Conservation (phyloP, 2,888 invertebrate species). For the Odontothrips loti region DNA sequence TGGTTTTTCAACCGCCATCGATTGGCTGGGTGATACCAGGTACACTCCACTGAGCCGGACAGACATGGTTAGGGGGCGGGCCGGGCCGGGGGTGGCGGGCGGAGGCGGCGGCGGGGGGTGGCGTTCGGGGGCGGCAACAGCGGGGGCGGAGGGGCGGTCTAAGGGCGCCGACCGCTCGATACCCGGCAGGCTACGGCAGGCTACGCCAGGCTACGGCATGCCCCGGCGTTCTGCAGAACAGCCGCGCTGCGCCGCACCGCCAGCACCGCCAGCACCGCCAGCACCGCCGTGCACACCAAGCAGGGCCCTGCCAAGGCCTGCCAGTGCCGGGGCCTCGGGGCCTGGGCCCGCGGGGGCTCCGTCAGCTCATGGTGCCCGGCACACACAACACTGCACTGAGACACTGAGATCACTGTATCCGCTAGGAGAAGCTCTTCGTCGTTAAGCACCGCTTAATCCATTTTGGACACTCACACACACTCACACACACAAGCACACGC, state of each 20-base stretch:
- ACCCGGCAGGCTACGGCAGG: neutral
- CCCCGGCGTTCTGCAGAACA: neutral
- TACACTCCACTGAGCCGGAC: conserved; percentile 11
- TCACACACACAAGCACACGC: neutral
- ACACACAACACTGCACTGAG: neutral
- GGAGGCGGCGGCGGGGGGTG: neutral
- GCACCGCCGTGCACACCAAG: neutral
- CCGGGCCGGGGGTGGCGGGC: neutral
- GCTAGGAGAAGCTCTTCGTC: too few species aligned
- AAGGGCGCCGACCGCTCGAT: neutral
- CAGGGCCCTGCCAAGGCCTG: neutral
- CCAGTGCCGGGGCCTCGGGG: too few species aligned
- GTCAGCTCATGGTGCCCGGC: neutral
- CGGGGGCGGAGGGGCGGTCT: neutral
- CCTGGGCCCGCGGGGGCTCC: too few species aligned
- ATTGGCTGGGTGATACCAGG: conserved; percentile 7
- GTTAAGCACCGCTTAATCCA: too few species aligned
- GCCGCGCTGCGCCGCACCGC: neutral
- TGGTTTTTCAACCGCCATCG: neutral
- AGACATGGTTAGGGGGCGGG: neutral
- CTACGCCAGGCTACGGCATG: too few species aligned
- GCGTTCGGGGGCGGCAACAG: neutral
- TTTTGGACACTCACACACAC: neutral
- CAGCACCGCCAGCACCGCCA: neutral
- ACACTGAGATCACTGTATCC: too few species aligned